Base-by-base conservation (phyloP, 2,888 invertebrate genomes). In the Coenonympha glycerion region DNA sequence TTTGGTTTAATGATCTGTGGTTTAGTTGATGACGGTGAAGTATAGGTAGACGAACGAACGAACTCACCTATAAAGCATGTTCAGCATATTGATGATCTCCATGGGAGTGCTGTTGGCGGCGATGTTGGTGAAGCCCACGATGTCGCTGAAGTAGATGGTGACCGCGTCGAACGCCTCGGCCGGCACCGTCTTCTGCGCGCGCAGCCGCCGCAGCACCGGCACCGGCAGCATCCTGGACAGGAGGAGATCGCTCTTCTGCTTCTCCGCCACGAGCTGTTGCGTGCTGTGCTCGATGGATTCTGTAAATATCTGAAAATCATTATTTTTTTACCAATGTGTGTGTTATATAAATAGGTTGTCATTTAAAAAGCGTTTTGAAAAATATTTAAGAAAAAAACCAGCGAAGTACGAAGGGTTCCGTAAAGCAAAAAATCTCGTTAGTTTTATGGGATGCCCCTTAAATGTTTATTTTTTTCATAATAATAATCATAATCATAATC, bases 111-210 rank as follows among this genome's bases (percentile, higher is more conserved):
- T 90, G 49, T 71, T 78, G 0, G 91, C 89, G 0, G 91, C 90
- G 53, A 92, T 87, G 39, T 79, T 80, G 2, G 92, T 92, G 67
- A 92, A 92, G 2, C 92, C 92, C 21, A 92, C 91, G 54, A 92
- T 91, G 57, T 92, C 92, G 52, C 91, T 91, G 76, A 92, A 92
- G 82, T 91, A 92, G 52, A 92, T 91, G 1, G 92, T 92, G 39
- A 91, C 92, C 0, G 89, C 89, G 48, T 91, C 90, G 63, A 90
- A 92, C 1, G 89, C 86, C 66, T 92, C 92, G 0, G 92, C 92
- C 0, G 89, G 87, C 0, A 92, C 91, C 13, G 89, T 78, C 39
- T 80, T 74, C 60, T 89, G 87, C 0, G 88, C 87, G 5, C 88
- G 74, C n/a, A 90, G 71, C 47, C 89, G 77, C 46, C 77, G 70